These are phyloP conservation scores for Simalia tracyae DNA, from an alignment of 2,797 vertebrate genomes.

Conservation along the genomic window DNA sequence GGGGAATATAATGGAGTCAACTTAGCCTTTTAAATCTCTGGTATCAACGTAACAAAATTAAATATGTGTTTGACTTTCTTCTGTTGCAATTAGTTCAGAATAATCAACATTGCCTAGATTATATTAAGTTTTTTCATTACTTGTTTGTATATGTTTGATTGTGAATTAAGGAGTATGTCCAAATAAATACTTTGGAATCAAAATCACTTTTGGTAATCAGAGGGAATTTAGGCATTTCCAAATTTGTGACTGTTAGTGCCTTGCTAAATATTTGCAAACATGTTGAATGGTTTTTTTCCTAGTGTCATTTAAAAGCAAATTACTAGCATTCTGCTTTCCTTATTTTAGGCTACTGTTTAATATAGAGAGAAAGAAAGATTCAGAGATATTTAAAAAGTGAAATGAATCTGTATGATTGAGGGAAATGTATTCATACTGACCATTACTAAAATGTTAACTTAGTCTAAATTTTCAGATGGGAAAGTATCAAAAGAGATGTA, in stretches of 20 bases:
- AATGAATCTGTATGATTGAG: not conserved
- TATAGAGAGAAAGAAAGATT: not conserved
- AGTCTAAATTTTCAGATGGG: not conserved
- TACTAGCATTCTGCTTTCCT: not conserved
- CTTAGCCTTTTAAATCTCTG: not conserved
- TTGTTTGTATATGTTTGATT: not conserved
- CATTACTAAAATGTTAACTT: not conserved
- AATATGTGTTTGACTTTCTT: not conserved
- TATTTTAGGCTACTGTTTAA: not conserved
- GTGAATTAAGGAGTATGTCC: not conserved
- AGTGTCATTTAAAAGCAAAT: not conserved
- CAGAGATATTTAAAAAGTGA: not conserved
- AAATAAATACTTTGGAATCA: not conserved
- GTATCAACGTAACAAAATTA: not conserved
- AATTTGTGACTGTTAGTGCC: not conserved
- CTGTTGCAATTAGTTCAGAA: not conserved
- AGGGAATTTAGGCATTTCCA: not conserved
- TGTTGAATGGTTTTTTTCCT: not conserved
- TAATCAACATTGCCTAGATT: not conserved
- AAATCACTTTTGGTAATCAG: not conserved
- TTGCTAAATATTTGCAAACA: not conserved
- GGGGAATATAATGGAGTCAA: not conserved
- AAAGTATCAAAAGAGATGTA: not conserved
- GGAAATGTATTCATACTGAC: not conserved
- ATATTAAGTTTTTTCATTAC: not conserved